A percentile compares a stretch with the other conserved stretches of the same genome.
Evolutionary conservation across 2,113 vertebrate genomes (phyloP).

Genomic region (Cyphomyrus plagiostoma): DNA sequence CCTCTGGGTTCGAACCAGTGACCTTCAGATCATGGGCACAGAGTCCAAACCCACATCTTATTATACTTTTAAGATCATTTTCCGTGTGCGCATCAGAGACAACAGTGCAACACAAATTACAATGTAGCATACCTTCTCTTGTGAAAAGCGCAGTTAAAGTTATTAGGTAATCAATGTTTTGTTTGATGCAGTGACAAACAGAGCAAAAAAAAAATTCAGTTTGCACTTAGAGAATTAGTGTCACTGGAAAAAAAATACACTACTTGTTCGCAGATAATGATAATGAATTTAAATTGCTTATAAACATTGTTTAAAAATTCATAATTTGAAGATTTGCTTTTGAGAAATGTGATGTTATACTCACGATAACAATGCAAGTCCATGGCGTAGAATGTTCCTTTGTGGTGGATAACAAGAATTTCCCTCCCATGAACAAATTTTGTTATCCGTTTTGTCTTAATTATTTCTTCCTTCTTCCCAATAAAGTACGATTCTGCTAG

Average conservation of each 20-base stretch:
- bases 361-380: constrained; percentile 91
- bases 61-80: background rate
- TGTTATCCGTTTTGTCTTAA: constrained; percentile 56
- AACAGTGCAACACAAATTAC: background rate
- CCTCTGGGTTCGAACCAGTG: background rate
- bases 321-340: background rate
- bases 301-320: background rate
- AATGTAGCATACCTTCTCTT: background rate
- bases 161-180: background rate
- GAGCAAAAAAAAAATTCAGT: background rate
- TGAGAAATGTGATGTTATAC: constrained; percentile 36
- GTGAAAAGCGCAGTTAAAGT: background rate
- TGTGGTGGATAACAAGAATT: constrained; percentile 73
- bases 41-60: background rate
- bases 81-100: background rate
- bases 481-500: constrained; percentile 52
- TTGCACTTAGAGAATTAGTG: background rate
- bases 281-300: background rate
- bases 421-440: constrained; percentile 69
- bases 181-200: background rate
- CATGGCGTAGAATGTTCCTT: constrained; percentile 73
- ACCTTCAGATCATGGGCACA: background rate
- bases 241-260: background rate
- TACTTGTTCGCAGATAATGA: background rate
- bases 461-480: constrained; percentile 72